Evolutionary conservation across 2,888 invertebrate species (phyloP).

Genomic region (Leptothorax acervorum): DNA sequence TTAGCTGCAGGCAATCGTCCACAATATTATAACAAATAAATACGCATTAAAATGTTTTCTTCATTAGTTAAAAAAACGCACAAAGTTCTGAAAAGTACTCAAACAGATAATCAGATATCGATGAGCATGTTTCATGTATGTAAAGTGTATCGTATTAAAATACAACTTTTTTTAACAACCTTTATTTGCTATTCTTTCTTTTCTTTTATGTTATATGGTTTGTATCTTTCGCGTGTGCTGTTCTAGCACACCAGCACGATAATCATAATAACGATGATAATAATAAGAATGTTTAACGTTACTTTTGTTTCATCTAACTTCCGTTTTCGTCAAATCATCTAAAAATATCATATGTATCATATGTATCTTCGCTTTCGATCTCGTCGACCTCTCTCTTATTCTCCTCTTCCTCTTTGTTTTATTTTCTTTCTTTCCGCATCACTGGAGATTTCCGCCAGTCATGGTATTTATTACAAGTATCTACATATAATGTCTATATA

Average conservation of each 20-base stretch:
- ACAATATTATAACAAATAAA: conserved; percentile 10
- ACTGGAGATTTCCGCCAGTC: neutral
- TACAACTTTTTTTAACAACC: conserved; percentile 71
- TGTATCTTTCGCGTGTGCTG: neutral
- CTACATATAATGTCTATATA: conserved; percentile 37
- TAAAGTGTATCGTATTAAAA: conserved; percentile 80
- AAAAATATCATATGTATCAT: conserved; percentile 75
- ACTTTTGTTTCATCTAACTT: conserved; percentile 59
- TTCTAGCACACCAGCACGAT: neutral
- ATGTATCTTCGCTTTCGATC: conserved; percentile 65
- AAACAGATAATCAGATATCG: conserved; percentile 61
- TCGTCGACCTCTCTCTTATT: conserved; percentile 50
- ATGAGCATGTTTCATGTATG: conserved; percentile 66
- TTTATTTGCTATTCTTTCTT: neutral
- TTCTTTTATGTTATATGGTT: neutral
- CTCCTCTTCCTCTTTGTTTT: neutral
- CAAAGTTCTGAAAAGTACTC: conserved; percentile 55
- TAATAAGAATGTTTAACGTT: conserved; percentile 46
- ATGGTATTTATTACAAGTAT: conserved; percentile 38
- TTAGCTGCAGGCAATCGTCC: neutral
- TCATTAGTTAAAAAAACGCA: neutral
- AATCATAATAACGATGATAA: conserved; percentile 44
- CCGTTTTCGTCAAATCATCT: conserved; percentile 76
- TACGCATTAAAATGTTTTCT: neutral
- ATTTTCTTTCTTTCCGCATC: conserved; percentile 7